Conservation (phyloP, 2,797 vertebrate genomes). For the Tarsius wallacei region DNA sequence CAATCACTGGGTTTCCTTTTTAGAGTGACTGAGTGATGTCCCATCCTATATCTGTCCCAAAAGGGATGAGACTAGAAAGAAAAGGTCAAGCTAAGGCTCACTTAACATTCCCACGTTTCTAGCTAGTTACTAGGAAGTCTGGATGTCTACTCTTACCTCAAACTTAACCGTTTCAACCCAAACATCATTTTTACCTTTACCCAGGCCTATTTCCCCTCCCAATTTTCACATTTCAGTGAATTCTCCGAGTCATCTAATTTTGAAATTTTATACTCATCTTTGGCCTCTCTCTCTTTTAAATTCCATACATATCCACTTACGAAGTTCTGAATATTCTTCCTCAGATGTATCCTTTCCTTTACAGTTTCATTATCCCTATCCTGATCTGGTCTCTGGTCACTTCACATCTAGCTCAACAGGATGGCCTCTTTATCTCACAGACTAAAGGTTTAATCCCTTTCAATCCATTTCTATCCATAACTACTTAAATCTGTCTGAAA, state of each 20-base stretch:
- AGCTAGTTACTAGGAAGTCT: not conserved
- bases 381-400: not conserved
- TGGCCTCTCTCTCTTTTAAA: constrained; percentile 1
- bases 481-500: constrained; percentile 20
- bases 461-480: not conserved
- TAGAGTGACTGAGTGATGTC: not conserved
- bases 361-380: not conserved
- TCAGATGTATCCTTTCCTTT: not conserved
- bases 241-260: not conserved
- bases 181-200: not conserved
- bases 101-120: not conserved
- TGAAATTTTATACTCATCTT: not conserved
- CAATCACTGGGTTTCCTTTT: not conserved
- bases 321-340: not conserved
- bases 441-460: not conserved
- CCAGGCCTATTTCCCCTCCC: not conserved
- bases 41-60: not conserved
- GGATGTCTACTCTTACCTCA: not conserved
- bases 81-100: not conserved
- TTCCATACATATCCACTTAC: not conserved
- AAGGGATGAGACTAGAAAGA: constrained; percentile 40
- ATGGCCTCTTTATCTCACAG: not conserved
- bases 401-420: not conserved
- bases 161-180: not conserved
- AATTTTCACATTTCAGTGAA: not conserved